Percentiles rank a stretch among this genome's conserved stretches.
phyloP scores from a whole-genome alignment of 2,113 vertebrate genomes.

The Motacilla tschutschensis region DNA sequence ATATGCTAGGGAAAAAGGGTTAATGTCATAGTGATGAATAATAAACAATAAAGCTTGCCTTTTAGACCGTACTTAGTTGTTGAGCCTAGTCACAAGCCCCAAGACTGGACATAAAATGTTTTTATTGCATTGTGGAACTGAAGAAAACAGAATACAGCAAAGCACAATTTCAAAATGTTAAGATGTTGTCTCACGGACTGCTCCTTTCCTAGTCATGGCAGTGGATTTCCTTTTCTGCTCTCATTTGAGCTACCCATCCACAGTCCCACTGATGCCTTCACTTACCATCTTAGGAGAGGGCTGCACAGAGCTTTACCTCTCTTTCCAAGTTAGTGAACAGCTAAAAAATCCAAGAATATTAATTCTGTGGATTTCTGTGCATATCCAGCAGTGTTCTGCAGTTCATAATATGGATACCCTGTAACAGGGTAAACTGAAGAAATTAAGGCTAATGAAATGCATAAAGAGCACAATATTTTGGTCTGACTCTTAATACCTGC shows the following conservation, averaged over 20 bases:
- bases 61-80: not conserved
- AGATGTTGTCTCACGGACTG: not conserved
- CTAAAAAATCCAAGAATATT: not conserved
- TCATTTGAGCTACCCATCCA: not conserved
- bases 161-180: not conserved
- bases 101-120: not conserved
- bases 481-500: not conserved
- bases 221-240: not conserved
- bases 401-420: not conserved
- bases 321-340: not conserved
- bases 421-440: not conserved
- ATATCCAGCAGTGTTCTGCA: not conserved
- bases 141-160: not conserved
- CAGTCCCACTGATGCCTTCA: not conserved
- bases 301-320: not conserved
- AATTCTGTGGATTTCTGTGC: not conserved
- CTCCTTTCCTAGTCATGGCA: not conserved
- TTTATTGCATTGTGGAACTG: not conserved
- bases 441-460: not conserved
- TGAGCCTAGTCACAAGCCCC: not conserved
- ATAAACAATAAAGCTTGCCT: not conserved
- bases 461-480: not conserved
- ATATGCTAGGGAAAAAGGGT: not conserved
- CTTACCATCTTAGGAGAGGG: not conserved
- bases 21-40: not conserved